Evolutionary conservation across 2,888 invertebrate species (phyloP).

Genomic region (Synergus itoensis): DNA sequence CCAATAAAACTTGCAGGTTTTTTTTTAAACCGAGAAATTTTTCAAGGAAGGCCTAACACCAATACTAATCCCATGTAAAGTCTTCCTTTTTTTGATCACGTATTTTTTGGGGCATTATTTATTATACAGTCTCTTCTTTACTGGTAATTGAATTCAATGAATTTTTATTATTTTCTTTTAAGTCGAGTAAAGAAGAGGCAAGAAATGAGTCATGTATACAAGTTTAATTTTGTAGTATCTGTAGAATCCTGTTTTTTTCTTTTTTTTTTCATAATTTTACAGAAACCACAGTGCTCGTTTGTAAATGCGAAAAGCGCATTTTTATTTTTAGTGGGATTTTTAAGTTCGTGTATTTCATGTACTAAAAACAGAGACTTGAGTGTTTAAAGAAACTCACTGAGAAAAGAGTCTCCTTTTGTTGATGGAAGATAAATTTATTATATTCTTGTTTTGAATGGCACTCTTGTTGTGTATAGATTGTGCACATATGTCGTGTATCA

Average conservation of each 20-base stretch:
- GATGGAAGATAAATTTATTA: slow-evolving; percentile 46
- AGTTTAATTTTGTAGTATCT: slow-evolving; percentile 28
- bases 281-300: slow-evolving; percentile 22
- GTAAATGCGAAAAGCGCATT: slow-evolving; percentile 27
- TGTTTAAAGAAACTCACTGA: neutral
- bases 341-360: slow-evolving; percentile 7
- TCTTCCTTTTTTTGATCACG: slow-evolving; percentile 29
- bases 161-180: slow-evolving; percentile 23
- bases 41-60: neutral
- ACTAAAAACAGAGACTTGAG: slow-evolving; percentile 21
- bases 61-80: slow-evolving; percentile 23
- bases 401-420: slow-evolving; percentile 44
- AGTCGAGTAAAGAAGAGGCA: slow-evolving; percentile 38
- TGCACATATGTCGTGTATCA: slow-evolving; percentile 67
- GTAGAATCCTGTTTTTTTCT: slow-evolving; percentile 26
- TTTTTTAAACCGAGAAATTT: slow-evolving; percentile 17
- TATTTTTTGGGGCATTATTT: slow-evolving; percentile 65
- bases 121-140: slow-evolving; percentile 46
- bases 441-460: slow-evolving; percentile 57
- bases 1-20: neutral
- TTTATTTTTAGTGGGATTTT: slow-evolving; percentile 20
- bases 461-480: slow-evolving; percentile 73
- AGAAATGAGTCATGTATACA: slow-evolving; percentile 51
- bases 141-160: neutral
- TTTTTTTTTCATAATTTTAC: slow-evolving; percentile 24